Evolutionary conservation across 2,113 vertebrate species (phyloP), one percentile per base, ranked within the genome.

Genomic region (Pogona vitticeps): DNA sequence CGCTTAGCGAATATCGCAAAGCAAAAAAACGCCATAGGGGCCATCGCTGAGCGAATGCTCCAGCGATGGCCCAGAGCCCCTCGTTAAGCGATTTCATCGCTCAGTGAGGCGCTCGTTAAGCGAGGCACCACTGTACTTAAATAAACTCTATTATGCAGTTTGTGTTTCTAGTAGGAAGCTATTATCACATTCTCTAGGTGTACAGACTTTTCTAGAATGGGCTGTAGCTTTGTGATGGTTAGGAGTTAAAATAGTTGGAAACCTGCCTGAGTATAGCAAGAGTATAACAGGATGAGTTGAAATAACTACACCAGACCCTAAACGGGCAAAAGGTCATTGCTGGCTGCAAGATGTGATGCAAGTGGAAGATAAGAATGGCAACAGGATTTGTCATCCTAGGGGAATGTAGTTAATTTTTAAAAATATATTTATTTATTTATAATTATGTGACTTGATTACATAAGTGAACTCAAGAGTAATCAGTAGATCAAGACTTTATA

Each of bases 311-410:
- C 87, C 86, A 80, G 84, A 82, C 89, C 80, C 1, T 1, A 90
- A 91, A 86, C 86, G 83, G 93, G 91, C 84, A 85, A 82, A 90
- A 87, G 89, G 88, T 90, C 92, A 91, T 86, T 83, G 77, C 87
- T 63, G 86, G 76, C 8, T 14, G 76, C 86, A 88, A 89, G 90
- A 82, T 80, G 59, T 83, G 65, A 10, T 21, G 1, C 10, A 42
- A 33, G 21, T 71, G 36, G 36, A 61, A 61, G 77, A 68, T 36
- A 36, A 42, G 5, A 78, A 8, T 83, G 59, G 31, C 31, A 23
- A 23, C 13, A 67, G 42, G 5, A 52, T 52, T 28, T 65, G 38
- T 33, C 56, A 79, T 18, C 26, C 20, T 33, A 18, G 58, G 38
- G 23, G 26, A n/a, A 20, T 76, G 38, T 65, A 26, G 63, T 28